A percentile compares a stretch with the other conserved stretches of the same genome.
Conservation (phyloP, 2,113 vertebrate species). For the Brachyhypopomus occidentalis region DNA sequence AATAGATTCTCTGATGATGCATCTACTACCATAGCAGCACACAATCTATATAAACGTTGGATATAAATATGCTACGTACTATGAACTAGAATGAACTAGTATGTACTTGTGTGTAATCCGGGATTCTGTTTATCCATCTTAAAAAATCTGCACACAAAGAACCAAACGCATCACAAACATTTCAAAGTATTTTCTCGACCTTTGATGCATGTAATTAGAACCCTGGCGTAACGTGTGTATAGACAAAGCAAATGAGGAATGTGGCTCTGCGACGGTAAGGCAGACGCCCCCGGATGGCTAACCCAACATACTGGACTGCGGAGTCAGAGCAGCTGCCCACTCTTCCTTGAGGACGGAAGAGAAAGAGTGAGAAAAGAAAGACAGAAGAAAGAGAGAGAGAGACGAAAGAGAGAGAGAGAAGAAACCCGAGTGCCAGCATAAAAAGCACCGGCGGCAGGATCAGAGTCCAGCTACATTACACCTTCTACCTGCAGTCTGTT, state of each 20-base stretch:
- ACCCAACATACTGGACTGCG: not conserved
- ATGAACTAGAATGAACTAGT: too few relatives aligned
- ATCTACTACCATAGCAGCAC: not conserved
- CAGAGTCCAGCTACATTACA: conserved; percentile 37
- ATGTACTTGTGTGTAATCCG: not conserved
- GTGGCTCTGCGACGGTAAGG: not conserved
- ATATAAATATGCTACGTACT: not conserved
- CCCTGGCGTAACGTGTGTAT: too few relatives aligned
- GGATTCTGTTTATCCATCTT: not conserved
- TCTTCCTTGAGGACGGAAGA: not conserved
- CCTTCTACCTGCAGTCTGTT: conserved; percentile 45
- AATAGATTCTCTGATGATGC: conserved; percentile 5
- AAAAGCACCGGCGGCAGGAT: conserved; percentile 32
- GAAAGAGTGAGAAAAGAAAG: not conserved
- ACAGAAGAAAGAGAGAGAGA: not conserved
- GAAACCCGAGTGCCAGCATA: conserved; percentile 23
- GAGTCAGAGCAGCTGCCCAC: not conserved
- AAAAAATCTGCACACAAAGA: not conserved
- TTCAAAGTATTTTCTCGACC: too few relatives aligned
- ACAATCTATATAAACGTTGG: not conserved
- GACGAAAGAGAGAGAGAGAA: conserved; percentile 20
- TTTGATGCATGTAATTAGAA: too few relatives aligned
- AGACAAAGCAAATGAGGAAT: not conserved
- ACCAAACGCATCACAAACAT: not conserved
- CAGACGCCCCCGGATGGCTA: not conserved